These are phyloP conservation scores for Drosophila asahinai DNA, from an alignment of 1,140 invertebrate species.

Conservation along the genomic window DNA sequence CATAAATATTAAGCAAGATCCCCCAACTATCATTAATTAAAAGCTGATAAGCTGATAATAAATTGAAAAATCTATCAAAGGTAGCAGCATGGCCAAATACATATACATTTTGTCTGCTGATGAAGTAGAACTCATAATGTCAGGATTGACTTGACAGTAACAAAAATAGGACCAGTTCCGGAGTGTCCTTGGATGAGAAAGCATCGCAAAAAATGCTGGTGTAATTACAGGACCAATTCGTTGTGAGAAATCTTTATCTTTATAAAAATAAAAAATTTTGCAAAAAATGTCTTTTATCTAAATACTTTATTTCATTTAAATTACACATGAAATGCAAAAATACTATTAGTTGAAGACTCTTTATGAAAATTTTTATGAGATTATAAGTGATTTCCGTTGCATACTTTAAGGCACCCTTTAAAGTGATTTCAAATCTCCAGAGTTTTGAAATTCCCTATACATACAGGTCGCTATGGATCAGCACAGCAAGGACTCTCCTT, in stretches of 20 bases:
- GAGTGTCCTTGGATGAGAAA: slow-evolving; percentile 15
- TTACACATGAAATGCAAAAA: no score
- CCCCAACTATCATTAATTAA: slow-evolving; percentile 50
- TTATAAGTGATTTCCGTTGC: no score
- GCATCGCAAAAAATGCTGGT: slow-evolving; percentile 1
- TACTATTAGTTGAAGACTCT: no score
- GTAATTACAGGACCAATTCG: slow-evolving; percentile 7
- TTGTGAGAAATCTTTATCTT: not conserved
- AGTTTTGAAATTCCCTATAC: not conserved
- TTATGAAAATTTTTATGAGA: no score
- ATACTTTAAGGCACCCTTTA: not conserved
- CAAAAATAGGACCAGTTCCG: slow-evolving; percentile 24
- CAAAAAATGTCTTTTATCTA: no score
- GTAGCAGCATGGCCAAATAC: slow-evolving; percentile 13
- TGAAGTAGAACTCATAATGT: slow-evolving; percentile 52
- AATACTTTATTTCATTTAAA: not conserved
- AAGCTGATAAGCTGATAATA: slow-evolving; percentile 38
- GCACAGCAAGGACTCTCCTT: not conserved
- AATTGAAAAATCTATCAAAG: slow-evolving; percentile 59
- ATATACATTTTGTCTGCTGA: slow-evolving; percentile 15
- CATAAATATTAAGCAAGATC: slow-evolving; percentile 68
- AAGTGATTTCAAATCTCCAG: not conserved
- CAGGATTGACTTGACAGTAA: slow-evolving; percentile 29
- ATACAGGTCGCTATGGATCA: not conserved
- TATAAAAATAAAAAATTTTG: not conserved